A percentile compares a stretch with the other conserved stretches of the same genome.
Conservation (phyloP, 2,797 vertebrate genomes). For the Anableps anableps region DNA sequence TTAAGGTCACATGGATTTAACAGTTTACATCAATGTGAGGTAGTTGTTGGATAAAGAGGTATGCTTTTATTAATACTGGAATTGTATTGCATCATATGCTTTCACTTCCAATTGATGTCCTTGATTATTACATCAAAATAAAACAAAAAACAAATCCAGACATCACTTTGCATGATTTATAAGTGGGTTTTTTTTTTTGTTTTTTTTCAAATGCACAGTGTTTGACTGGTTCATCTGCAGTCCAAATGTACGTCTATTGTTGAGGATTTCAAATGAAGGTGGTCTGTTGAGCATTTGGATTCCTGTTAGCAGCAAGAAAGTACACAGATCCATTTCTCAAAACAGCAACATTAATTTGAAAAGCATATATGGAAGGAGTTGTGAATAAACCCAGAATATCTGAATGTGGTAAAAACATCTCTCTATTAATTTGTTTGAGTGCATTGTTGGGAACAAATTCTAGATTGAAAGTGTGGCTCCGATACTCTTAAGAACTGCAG, state of each 20-base stretch:
- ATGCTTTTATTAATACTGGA: not conserved
- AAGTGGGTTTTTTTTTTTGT: too few species aligned
- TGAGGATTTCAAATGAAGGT: too few species aligned
- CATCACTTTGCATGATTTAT: not conserved
- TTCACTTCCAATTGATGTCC: not conserved
- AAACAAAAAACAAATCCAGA: not conserved
- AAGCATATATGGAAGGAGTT: not conserved
- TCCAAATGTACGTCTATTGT: too few species aligned
- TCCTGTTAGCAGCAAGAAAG: not conserved
- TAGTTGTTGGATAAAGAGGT: not conserved
- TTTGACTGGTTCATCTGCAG: too few species aligned
- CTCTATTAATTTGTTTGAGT: too few species aligned
- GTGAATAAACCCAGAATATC: not conserved
- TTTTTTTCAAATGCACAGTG: not conserved
- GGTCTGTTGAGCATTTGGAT: not conserved
- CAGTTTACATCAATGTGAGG: not conserved
- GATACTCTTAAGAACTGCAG: not conserved
- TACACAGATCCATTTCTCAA: not conserved
- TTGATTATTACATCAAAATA: not conserved
- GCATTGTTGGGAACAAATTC: too few species aligned
- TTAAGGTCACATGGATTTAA: not conserved
- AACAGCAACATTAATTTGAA: not conserved
- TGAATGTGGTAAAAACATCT: not conserved
- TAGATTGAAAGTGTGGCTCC: too few species aligned
- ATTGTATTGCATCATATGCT: not conserved